Evolutionary conservation across 2,888 invertebrate species (phyloP).

Genomic region (Drosophila nr. perissopoda): DNA sequence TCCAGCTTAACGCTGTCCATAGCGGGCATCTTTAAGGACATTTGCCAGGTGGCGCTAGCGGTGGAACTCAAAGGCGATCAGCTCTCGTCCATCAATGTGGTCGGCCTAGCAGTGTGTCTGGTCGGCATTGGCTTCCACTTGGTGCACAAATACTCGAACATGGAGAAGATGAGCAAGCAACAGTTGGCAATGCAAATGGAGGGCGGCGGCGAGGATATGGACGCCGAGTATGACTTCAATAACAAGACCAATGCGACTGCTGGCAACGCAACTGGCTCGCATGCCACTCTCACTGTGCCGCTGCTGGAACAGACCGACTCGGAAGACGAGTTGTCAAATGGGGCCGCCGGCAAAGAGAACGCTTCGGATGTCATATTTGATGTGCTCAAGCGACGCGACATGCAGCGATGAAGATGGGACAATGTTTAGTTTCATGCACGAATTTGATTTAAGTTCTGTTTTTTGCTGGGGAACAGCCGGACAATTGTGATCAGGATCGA

Average conservation of each 20-base stretch:
- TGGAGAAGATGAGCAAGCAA: constrained; percentile 71
- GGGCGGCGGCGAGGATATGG: constrained; percentile 66
- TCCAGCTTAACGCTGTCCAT: constrained; percentile 98
- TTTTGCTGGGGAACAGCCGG: constrained; percentile 10
- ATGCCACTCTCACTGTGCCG: constrained; percentile 81
- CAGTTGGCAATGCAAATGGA: constrained; percentile 57
- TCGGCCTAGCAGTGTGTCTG: constrained; percentile 94
- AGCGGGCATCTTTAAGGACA: constrained; percentile 99
- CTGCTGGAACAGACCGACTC: constrained; percentile 83
- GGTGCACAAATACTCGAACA: constrained; percentile 87
- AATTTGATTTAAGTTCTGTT: not conserved
- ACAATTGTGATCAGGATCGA: constrained; percentile 24
- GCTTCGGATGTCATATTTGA: constrained; percentile 86
- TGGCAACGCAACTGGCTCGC: constrained; percentile 48
- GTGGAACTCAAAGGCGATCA: constrained; percentile 94
- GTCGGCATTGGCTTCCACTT: constrained; percentile 95
- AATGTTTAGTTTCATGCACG: not conserved
- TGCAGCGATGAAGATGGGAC: constrained; percentile 76
- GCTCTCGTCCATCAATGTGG: constrained; percentile 92
- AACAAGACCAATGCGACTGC: constrained; percentile 40
- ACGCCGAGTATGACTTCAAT: constrained; percentile 62
- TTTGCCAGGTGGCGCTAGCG: constrained; percentile 95
- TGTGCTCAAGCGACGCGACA: constrained; percentile 86
- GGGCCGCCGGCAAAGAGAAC: constrained; percentile 85
- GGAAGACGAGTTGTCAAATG: constrained; percentile 81